phyloP scores from a whole-genome alignment of 2,113 vertebrate species.

The Albula glossodonta region DNA sequence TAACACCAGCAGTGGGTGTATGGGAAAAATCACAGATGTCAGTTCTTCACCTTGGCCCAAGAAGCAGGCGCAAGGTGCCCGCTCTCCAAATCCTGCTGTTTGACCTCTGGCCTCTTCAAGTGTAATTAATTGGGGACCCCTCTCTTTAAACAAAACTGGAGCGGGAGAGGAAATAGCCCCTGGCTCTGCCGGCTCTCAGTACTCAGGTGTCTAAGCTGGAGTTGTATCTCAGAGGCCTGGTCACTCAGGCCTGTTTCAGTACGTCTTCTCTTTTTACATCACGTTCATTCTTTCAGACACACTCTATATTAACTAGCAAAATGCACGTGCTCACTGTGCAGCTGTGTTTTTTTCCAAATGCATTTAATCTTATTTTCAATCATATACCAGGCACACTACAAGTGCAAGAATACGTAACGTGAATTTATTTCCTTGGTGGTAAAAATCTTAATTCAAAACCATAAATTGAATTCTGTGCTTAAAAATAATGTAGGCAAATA shows the following conservation, averaged over 20 bases:
- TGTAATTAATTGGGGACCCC: conserved; percentile 59
- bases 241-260: background rate
- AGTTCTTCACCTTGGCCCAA: conserved; percentile 47
- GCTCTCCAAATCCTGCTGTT: conserved; percentile 17
- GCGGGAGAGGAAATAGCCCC: conserved; percentile 41
- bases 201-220: conserved; percentile 40
- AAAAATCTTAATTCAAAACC: too few relatives aligned
- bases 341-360: too few relatives aligned
- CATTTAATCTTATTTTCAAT: too few relatives aligned
- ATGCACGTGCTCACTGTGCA: too few relatives aligned
- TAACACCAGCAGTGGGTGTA: conserved; percentile 60
- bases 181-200: conserved; percentile 44
- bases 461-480: too few relatives aligned
- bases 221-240: background rate
- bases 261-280: too few relatives aligned
- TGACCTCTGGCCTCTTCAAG: conserved; percentile 51
- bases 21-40: conserved; percentile 63
- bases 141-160: conserved; percentile 47
- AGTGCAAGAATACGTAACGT: too few relatives aligned
- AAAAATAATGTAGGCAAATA: background rate
- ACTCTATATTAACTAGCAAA: too few relatives aligned
- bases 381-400: too few relatives aligned
- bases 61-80: conserved; percentile 59
- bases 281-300: too few relatives aligned
- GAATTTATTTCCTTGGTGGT: too few relatives aligned